A percentile compares a stretch with the other conserved stretches of the same genome.
Conservation (phyloP, 2,888 invertebrate genomes). For the Ommatoiulus sabulosus region DNA sequence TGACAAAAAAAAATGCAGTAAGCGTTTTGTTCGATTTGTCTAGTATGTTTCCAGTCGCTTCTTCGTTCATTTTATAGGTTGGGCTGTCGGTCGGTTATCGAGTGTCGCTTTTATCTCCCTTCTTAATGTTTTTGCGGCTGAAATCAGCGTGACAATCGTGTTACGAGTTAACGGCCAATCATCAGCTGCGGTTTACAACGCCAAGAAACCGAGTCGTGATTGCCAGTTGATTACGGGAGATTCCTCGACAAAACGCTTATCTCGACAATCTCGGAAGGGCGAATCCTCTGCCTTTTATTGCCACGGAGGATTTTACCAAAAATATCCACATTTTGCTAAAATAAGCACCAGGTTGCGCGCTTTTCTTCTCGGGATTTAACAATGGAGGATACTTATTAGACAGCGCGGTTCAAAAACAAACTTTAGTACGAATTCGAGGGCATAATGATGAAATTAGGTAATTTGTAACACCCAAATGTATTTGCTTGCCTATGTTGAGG, state of each 20-base stretch:
- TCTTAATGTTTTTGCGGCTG: not conserved
- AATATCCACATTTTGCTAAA: not conserved
- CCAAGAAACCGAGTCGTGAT: slow-evolving; percentile 4
- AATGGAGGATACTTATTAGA: no score
- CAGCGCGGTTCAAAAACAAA: no score
- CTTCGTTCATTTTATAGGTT: not conserved
- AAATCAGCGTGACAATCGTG: slow-evolving; percentile 43
- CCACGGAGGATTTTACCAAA: not conserved
- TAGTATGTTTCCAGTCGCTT: not conserved
- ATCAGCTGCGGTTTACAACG: slow-evolving; percentile 36
- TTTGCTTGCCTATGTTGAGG: no score
- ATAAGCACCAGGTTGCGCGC: not conserved
- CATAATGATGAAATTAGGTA: no score
- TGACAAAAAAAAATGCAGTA: not conserved
- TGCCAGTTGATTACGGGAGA: slow-evolving; percentile 30
- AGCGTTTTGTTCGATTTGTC: not conserved
- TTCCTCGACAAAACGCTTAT: slow-evolving; percentile 8
- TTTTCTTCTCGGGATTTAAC: no score
- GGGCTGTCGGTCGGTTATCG: not conserved
- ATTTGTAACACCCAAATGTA: no score
- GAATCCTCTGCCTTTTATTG: not conserved
- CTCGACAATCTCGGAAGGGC: not conserved
- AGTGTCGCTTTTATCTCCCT: slow-evolving; percentile 1
- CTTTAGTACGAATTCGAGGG: no score
- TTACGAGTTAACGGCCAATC: slow-evolving; percentile 24